Percentiles rank a stretch among this genome's conserved stretches.
Conservation (phyloP, 2,888 invertebrate genomes). For the Strigamia crassipes region DNA sequence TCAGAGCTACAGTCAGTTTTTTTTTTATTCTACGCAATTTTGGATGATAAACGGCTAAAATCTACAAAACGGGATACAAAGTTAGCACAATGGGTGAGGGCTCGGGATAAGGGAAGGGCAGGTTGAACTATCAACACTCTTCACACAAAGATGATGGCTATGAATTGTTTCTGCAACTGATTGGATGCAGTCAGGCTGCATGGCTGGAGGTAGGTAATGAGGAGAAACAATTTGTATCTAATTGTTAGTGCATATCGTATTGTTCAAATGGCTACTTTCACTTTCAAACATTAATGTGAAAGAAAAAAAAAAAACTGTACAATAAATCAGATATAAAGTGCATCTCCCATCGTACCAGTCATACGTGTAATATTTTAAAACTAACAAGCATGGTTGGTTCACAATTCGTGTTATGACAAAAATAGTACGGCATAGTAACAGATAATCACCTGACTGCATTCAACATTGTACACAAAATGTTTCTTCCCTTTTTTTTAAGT, state of each 20-base stretch:
- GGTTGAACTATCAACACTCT: conserved; percentile 46
- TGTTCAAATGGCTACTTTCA: conserved; percentile 32
- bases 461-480: conserved; percentile 31
- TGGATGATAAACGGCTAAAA: conserved; percentile 44
- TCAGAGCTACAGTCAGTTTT: conserved; percentile 44
- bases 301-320: conserved; percentile 20
- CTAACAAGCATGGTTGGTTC: conserved; percentile 34
- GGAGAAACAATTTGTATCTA: conserved; percentile 28
- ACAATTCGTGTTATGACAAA: conserved; percentile 21
- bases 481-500: conserved; percentile 18
- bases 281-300: conserved; percentile 25
- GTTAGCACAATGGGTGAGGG: conserved; percentile 44
- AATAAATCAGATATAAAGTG: conserved; percentile 24
- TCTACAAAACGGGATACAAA: conserved; percentile 45
- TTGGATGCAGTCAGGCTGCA: conserved; percentile 45
- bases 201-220: conserved; percentile 38
- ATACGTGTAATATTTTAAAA: background rate
- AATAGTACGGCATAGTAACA: conserved; percentile 36
- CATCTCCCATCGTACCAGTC: background rate
- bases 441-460: conserved; percentile 40
- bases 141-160: conserved; percentile 42
- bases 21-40: conserved; percentile 43
- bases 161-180: conserved; percentile 39
- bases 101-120: background rate
- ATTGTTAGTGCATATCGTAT: background rate